Evolutionary conservation across 92 coral and sea anemone genomes (phyloP).

Genomic region (Meandrina meandrites): DNA sequence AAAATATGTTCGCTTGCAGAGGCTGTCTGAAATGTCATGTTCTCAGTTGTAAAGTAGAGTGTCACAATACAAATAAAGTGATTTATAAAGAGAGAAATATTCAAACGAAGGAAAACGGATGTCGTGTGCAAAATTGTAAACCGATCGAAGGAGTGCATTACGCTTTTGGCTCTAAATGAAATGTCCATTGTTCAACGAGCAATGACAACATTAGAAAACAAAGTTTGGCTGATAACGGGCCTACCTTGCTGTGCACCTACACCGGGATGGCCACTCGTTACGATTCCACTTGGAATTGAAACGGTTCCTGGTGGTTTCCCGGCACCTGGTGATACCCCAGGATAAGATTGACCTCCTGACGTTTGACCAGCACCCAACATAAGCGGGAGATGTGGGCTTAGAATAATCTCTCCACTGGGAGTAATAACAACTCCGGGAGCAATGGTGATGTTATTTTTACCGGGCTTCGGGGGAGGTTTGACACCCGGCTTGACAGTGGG

Average conservation of each 20-base stretch:
- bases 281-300: background rate
- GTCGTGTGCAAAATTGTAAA: background rate
- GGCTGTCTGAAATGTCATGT: too few species aligned
- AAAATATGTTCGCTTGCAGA: too few species aligned
- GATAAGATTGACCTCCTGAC: background rate
- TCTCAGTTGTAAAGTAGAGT: too few species aligned
- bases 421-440: constrained; percentile 14
- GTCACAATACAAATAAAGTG: too few species aligned
- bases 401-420: constrained; percentile 20
- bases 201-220: background rate
- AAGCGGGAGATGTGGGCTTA: background rate
- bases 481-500: background rate
- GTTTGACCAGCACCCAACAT: constrained; percentile 10
- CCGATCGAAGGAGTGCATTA: background rate
- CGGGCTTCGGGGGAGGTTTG: background rate
- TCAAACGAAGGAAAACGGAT: background rate
- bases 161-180: background rate
- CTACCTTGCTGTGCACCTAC: background rate
- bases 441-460: background rate
- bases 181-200: too few species aligned
- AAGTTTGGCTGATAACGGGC: too few species aligned
- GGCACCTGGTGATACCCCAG: background rate
- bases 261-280: background rate
- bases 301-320: background rate
- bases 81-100: too few species aligned